Percentiles rank a stretch among this genome's conserved stretches.
These are phyloP conservation scores for Drosophila nigrodunni DNA, from an alignment of 1,140 invertebrate species.

Conservation along the genomic window DNA sequence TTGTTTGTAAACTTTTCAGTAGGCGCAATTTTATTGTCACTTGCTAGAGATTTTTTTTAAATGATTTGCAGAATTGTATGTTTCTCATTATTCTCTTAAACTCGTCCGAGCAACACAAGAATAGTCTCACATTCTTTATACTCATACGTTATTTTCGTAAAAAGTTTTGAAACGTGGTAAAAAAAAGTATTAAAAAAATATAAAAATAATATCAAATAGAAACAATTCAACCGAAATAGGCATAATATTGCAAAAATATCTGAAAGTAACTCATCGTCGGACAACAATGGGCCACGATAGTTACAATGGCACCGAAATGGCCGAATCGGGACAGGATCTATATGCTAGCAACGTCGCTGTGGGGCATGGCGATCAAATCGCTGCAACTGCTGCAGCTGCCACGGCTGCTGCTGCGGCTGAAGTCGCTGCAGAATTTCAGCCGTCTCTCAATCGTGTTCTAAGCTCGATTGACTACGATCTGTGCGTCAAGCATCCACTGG, in stretches of 20 bases:
- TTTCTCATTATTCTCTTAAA: constrained; percentile 33
- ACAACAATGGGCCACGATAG: constrained; percentile 41
- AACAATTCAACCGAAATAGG: constrained; percentile 26
- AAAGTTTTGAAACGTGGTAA: constrained; percentile 21
- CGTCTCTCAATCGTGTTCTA: constrained; percentile 55
- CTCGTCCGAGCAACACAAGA: constrained; percentile 41
- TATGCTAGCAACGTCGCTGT: constrained; percentile 10
- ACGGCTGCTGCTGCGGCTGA: not conserved
- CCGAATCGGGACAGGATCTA: constrained; percentile 17
- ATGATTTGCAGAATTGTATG: not conserved
- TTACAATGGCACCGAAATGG: constrained; percentile 25
- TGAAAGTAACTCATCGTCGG: constrained; percentile 23
- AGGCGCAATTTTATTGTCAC: constrained; percentile 6
- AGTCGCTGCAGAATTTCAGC: constrained; percentile 27
- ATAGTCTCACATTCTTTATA: constrained; percentile 37
- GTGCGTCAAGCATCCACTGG: constrained; percentile 95
- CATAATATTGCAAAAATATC: constrained; percentile 36
- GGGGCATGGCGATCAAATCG: constrained; percentile 18
- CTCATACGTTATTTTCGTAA: constrained; percentile 33
- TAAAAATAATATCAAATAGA: not conserved
- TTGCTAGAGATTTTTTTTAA: not conserved
- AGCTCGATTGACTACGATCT: constrained; percentile 79
- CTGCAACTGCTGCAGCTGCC: constrained; percentile 8
- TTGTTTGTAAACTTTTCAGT: not conserved
- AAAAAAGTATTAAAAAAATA: not conserved